Evolutionary conservation across 2,113 vertebrate genomes (phyloP).

Genomic region (Thamnophis sirtalis): DNA sequence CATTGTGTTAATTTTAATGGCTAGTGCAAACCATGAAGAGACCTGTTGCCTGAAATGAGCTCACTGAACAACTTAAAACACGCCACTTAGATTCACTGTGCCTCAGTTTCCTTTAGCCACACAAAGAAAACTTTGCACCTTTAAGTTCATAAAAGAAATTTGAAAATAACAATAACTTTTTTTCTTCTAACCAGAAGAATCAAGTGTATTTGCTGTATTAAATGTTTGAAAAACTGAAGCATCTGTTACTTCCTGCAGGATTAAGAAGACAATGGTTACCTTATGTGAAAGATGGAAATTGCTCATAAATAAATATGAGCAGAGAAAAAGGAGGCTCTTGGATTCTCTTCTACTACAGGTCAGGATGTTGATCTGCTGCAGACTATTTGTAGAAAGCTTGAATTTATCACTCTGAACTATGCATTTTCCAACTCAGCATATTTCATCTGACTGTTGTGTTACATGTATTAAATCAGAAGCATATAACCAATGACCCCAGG

Average conservation of each 20-base stretch:
- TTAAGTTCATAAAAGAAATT: not conserved
- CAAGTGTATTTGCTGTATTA: not conserved
- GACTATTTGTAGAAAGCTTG: not conserved
- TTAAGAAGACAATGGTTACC: slow-evolving; percentile 68
- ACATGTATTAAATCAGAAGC: not conserved
- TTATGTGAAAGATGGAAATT: slow-evolving; percentile 60
- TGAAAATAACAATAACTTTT: not conserved
- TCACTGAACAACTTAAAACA: not conserved
- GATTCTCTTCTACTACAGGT: slow-evolving; percentile 83
- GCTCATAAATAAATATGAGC: slow-evolving; percentile 67
- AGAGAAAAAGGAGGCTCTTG: slow-evolving; percentile 69
- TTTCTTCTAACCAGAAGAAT: not conserved
- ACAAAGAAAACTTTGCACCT: not conserved
- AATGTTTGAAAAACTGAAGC: not conserved
- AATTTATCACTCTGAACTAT: not conserved
- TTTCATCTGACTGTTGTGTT: not conserved
- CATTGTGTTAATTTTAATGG: not conserved
- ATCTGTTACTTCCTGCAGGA: slow-evolving; percentile 58
- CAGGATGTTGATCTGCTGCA: slow-evolving; percentile 8
- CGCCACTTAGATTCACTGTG: no score
- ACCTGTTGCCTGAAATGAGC: not conserved
- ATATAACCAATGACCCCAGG: not conserved
- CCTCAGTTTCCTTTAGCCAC: not conserved
- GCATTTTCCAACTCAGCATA: not conserved
- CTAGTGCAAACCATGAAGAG: not conserved